Percentiles rank a stretch among this genome's conserved stretches.
These are phyloP conservation scores for Dexiosoma caninum DNA, from an alignment of 2,888 invertebrate genomes.

Conservation along the genomic window DNA sequence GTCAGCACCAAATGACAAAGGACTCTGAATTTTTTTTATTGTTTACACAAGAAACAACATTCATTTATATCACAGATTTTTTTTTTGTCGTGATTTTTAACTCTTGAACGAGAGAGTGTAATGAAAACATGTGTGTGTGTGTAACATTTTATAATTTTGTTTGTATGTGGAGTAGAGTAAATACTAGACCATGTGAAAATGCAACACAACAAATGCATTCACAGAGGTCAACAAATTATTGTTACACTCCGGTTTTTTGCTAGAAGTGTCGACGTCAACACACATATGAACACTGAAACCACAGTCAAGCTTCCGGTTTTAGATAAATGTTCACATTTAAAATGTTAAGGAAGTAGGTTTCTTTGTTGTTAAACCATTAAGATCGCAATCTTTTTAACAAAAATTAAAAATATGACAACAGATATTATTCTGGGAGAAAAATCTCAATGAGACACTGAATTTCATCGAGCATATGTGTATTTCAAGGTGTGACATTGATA, in stretches of 20 bases:
- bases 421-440: too few species aligned
- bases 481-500: too few species aligned
- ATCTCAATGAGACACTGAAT: too few species aligned
- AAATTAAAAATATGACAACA: too few species aligned
- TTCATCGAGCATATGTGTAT: too few species aligned
- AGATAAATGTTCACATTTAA: conserved; percentile 43
- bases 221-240: conserved; percentile 61
- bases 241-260: conserved; percentile 33
- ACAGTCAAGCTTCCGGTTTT: conserved; percentile 52
- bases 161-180: not conserved
- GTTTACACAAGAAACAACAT: conserved; percentile 42
- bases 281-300: not conserved
- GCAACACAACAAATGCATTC: conserved; percentile 14
- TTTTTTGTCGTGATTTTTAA: not conserved
- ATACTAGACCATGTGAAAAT: conserved; percentile 28
- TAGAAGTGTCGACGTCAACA: conserved; percentile 22
- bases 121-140: too few species aligned
- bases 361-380: conserved; percentile 30
- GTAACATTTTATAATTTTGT: conserved; percentile 25
- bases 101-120: not conserved
- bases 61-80: conserved; percentile 24
- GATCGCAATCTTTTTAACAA: not conserved
- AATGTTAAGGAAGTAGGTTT: not conserved
- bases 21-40: conserved; percentile 30
- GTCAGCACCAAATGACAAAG: conserved; percentile 22